phyloP scores from a whole-genome alignment of 2,797 vertebrate genomes.

The Triplophysa yarkandensis region DNA sequence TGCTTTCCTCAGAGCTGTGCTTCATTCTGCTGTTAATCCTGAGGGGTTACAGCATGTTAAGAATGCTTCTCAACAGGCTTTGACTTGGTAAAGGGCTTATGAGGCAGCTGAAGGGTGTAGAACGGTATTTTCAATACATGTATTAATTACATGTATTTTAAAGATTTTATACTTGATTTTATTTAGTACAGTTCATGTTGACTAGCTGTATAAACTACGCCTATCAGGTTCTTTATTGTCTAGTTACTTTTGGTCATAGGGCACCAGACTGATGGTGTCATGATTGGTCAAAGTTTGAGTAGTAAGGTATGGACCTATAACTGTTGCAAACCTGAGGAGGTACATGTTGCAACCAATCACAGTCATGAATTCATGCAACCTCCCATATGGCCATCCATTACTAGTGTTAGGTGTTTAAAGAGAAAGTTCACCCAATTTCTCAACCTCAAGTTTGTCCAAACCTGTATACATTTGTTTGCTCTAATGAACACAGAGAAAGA shows the following conservation, averaged over 20 bases:
- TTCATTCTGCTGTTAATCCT: neutral
- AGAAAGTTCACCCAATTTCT: no score
- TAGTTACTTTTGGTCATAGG: neutral
- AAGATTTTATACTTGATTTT: slow-evolving; percentile 2
- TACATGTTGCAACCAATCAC: neutral
- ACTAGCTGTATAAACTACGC: neutral
- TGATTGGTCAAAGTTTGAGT: neutral
- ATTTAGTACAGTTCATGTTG: neutral
- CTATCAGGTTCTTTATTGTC: neutral
- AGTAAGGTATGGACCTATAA: no score
- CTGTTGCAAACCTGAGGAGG: neutral
- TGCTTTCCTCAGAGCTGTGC: neutral
- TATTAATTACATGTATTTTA: slow-evolving; percentile 1
- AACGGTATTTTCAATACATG: slow-evolving; percentile 9
- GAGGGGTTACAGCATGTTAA: neutral
- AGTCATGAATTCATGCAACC: neutral
- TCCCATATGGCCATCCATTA: neutral
- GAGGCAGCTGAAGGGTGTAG: neutral
- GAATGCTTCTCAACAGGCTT: no score
- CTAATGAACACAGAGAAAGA: no score
- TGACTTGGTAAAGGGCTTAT: slow-evolving; percentile 1
- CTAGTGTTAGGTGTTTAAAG: neutral
- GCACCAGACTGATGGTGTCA: neutral
- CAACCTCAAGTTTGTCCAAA: no score
- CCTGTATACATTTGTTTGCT: no score